phyloP scores from a whole-genome alignment of 1,140 invertebrate species.

The Pachypeltis micranthus region DNA sequence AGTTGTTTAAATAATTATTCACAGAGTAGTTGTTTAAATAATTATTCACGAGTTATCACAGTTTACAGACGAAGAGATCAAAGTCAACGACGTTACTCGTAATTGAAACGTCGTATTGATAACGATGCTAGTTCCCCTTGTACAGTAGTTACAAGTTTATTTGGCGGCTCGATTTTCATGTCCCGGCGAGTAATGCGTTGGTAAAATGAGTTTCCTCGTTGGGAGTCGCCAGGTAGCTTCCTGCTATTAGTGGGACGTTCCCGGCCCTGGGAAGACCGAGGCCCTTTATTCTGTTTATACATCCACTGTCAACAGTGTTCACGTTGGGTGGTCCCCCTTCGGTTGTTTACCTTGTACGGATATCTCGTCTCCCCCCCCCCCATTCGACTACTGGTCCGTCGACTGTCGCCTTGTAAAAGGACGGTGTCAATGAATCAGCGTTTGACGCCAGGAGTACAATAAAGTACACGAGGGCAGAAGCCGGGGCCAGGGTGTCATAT shows the following conservation, averaged over 20 bases:
- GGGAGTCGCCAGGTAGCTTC: background rate
- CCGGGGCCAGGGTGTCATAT: background rate
- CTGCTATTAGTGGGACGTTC: slow-evolving; percentile 1
- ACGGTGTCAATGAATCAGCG: background rate
- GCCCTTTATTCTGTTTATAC: slow-evolving; percentile 9
- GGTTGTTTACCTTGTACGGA: slow-evolving; percentile 2
- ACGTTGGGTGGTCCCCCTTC: background rate
- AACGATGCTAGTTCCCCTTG: no score
- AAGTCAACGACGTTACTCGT: no score
- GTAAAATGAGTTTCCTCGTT: background rate
- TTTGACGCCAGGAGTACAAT: background rate
- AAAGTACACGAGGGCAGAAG: background rate
- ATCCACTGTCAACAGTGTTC: slow-evolving; percentile 1
- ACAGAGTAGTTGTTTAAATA: no score
- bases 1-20: no score
- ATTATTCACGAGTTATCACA: no score
- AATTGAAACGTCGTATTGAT: no score
- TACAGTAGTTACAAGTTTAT: no score
- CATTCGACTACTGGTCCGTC: background rate
- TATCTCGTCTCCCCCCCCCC: background rate
- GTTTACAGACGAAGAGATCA: no score
- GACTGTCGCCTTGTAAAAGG: background rate
- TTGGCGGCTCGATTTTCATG: no score
- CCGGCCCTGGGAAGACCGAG: background rate
- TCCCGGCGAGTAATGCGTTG: background rate